A percentile compares a stretch with the other conserved stretches of the same genome.
Evolutionary conservation across 2,797 vertebrate genomes (phyloP).

Genomic region (Sardinella longiceps): DNA sequence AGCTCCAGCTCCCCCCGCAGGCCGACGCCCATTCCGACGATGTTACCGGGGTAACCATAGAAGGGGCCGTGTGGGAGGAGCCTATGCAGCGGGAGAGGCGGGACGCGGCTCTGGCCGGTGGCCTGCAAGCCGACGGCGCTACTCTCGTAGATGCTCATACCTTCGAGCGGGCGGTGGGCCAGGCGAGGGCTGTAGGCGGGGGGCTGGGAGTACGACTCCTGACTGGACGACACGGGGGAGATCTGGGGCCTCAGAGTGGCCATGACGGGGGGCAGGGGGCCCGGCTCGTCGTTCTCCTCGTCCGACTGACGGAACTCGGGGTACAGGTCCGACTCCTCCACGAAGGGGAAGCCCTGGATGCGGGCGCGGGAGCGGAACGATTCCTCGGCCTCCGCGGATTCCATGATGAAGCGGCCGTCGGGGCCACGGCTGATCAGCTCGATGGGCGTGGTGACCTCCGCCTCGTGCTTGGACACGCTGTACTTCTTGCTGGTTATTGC

Average conservation of each 20-base stretch:
- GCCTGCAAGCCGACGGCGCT: slow-evolving; percentile 90
- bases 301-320: slow-evolving; percentile 99
- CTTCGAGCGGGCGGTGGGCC: slow-evolving; percentile 87
- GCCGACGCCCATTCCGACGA: slow-evolving; percentile 67
- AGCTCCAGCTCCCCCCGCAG: slow-evolving; percentile 85
- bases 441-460: slow-evolving; percentile 94
- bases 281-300: slow-evolving; percentile 95
- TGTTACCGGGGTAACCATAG: slow-evolving; percentile 96
- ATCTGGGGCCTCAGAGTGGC: slow-evolving; percentile 92
- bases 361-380: slow-evolving; percentile 84
- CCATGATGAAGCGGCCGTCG: slow-evolving; percentile 95
- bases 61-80: slow-evolving; percentile 93
- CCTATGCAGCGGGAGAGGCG: slow-evolving; percentile 84
- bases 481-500: slow-evolving; percentile 98
- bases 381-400: slow-evolving; percentile 77
- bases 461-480: slow-evolving; percentile 96
- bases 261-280: slow-evolving; percentile 88
- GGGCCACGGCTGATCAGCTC: slow-evolving; percentile 97
- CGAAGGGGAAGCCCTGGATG: slow-evolving; percentile 98
- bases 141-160: slow-evolving; percentile 85
- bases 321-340: slow-evolving; percentile 98
- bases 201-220: slow-evolving; percentile 95
- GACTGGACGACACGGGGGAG: slow-evolving; percentile 96
- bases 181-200: slow-evolving; percentile 98
- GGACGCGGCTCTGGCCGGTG: slow-evolving; percentile 89